Evolutionary conservation across 2,888 invertebrate genomes (phyloP).

Genomic region (Cyrtodaria siliqua): DNA sequence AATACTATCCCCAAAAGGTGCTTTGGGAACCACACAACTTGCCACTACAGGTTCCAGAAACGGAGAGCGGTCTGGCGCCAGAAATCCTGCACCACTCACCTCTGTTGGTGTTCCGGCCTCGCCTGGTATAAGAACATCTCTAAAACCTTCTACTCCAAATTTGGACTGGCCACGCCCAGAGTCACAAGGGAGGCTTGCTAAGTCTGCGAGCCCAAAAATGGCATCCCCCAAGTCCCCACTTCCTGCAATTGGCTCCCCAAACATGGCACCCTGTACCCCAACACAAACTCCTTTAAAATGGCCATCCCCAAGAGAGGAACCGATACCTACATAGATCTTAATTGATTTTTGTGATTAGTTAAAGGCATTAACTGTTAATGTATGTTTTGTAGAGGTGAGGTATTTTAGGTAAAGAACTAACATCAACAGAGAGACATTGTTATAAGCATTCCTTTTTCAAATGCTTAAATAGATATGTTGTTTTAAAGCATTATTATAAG

Average conservation of each 20-base stretch:
- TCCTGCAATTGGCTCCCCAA: constrained; percentile 54
- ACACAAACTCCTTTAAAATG: constrained; percentile 49
- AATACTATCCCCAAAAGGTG: constrained; percentile 44
- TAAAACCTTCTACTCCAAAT: constrained; percentile 64
- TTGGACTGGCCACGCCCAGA: constrained; percentile 55
- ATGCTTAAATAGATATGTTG: too few species aligned
- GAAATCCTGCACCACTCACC: constrained; percentile 66
- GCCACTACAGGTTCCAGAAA: constrained; percentile 27
- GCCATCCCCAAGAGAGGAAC: constrained; percentile 64
- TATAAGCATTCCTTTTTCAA: too few species aligned
- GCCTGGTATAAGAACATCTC: constrained; percentile 52
- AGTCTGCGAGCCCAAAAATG: constrained; percentile 57
- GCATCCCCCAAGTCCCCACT: constrained; percentile 41
- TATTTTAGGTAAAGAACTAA: too few species aligned
- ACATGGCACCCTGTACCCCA: constrained; percentile 32
- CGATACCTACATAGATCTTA: too few species aligned
- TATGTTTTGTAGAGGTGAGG: too few species aligned
- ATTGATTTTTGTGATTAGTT: too few species aligned
- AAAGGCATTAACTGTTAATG: too few species aligned
- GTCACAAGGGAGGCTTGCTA: constrained; percentile 38
- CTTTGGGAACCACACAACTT: constrained; percentile 36
- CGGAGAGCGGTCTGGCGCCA: constrained; percentile 67
- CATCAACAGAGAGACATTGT: too few species aligned
- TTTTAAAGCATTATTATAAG: too few species aligned
- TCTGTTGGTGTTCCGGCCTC: constrained; percentile 44